Evolutionary conservation across 30 jellyfish, hydroid and myxozoan species (phyloP).

Genomic region (Sanderia malayensis): DNA sequence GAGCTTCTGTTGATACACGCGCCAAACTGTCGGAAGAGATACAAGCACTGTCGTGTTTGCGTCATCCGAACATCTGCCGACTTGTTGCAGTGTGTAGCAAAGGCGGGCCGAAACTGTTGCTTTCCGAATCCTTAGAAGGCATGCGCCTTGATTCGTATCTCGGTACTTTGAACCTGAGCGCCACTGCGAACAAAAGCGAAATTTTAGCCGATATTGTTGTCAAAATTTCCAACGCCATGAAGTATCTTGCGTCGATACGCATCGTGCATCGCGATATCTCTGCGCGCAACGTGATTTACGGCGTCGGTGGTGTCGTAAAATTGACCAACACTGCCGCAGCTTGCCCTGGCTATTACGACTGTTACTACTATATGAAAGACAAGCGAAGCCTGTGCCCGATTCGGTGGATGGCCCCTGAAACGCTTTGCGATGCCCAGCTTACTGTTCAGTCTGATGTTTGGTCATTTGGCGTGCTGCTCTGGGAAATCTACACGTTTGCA

Average conservation of each 20-base stretch:
- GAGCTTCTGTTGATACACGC: slow-evolving; percentile 67
- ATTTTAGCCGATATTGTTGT: slow-evolving; percentile 56
- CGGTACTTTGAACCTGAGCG: slow-evolving; percentile 34
- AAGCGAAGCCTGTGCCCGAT: slow-evolving; percentile 60
- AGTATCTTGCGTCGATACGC: slow-evolving; percentile 58
- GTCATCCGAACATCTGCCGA: slow-evolving; percentile 74
- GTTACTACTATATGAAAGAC: slow-evolving; percentile 69
- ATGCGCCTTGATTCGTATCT: slow-evolving; percentile 71
- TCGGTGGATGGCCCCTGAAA: slow-evolving; percentile 86
- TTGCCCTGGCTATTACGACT: slow-evolving; percentile 71
- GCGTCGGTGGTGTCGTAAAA: slow-evolving; percentile 60
- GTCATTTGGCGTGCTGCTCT: slow-evolving; percentile 80
- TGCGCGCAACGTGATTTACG: slow-evolving; percentile 62
- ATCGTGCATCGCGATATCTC: slow-evolving; percentile 69
- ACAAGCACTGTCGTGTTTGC: slow-evolving; percentile 52
- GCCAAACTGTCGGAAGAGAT: slow-evolving; percentile 54
- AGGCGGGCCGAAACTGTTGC: slow-evolving; percentile 59
- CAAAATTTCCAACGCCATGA: slow-evolving; percentile 58
- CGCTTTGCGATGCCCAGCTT: slow-evolving; percentile 37
- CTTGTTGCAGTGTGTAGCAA: slow-evolving; percentile 54
- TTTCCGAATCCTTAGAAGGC: slow-evolving; percentile 66
- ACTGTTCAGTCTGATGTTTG: slow-evolving; percentile 67
- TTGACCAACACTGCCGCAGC: slow-evolving; percentile 83
- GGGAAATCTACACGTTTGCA: slow-evolving; percentile 73
- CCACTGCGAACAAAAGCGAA: slow-evolving; percentile 49